A percentile compares a stretch with the other conserved stretches of the same genome.
Conservation (phyloP, 2,113 vertebrate genomes). For the mouse (Mus musculus) region DNA sequence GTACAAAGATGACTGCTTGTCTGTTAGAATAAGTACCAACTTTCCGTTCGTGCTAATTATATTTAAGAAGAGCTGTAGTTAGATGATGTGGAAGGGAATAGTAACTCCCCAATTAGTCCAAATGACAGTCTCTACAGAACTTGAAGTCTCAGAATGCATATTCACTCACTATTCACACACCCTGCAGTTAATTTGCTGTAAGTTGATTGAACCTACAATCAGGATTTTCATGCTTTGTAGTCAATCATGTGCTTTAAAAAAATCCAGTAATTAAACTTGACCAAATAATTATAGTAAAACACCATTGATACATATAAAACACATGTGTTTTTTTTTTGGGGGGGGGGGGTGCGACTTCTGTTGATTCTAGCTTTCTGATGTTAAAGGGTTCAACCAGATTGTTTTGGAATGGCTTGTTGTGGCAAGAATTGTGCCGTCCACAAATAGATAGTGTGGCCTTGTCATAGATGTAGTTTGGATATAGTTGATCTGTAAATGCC, state of each 20-base stretch:
- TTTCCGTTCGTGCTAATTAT: conserved; percentile 30
- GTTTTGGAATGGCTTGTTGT: background rate
- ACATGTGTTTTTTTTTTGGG: background rate
- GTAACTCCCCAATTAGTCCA: background rate
- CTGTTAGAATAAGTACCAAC: background rate
- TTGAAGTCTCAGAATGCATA: fast-evolving
- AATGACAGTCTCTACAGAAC: background rate
- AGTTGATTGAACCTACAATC: background rate
- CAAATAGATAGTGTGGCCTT: background rate
- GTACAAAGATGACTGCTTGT: conserved; percentile 39
- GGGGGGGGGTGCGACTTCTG: background rate
- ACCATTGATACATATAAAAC: background rate
- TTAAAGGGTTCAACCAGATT: background rate
- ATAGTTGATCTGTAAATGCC: background rate
- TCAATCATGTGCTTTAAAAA: background rate
- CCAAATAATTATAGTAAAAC: background rate
- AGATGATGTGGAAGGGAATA: background rate
- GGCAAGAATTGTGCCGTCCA: background rate
- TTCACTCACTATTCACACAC: no score
- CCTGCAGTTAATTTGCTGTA: background rate
- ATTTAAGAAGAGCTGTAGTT: conserved; percentile 6
- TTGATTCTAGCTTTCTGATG: background rate
- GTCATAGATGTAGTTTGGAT: background rate
- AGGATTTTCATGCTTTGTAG: background rate
- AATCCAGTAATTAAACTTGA: background rate